Conservation (phyloP, 2,888 invertebrate genomes). For the Osmoderma eremita region DNA sequence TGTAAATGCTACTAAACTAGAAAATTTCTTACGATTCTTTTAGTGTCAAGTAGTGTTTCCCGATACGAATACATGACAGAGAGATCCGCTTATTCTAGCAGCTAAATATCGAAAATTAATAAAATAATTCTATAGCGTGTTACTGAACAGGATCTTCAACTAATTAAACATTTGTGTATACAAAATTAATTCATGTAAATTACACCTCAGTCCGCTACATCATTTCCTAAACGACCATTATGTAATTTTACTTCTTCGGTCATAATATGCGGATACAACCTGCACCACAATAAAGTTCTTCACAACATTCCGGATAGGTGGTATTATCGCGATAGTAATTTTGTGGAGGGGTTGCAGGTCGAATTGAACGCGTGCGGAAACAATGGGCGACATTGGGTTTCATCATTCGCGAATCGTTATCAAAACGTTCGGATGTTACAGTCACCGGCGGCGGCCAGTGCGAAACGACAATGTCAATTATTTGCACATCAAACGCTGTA, state of each 20-base stretch:
- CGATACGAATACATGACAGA: too few species aligned
- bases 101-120: too few species aligned
- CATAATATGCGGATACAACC: neutral
- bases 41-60: too few species aligned
- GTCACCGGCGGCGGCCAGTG: neutral
- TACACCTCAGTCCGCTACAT: neutral
- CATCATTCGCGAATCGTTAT: conserved; percentile 27
- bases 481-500: conserved; percentile 36
- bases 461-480: conserved; percentile 22
- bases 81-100: too few species aligned
- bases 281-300: neutral
- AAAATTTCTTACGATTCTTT: too few species aligned
- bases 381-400: conserved; percentile 24
- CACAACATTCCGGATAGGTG: neutral
- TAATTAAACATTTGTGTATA: conserved; percentile 4
- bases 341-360: too few species aligned
- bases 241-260: neutral
- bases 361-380: conserved; percentile 1
- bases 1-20: too few species aligned
- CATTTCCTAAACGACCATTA: conserved; percentile 21
- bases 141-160: conserved; percentile 17
- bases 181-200: conserved; percentile 18
- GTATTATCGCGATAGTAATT: too few species aligned
- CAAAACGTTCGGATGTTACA: conserved; percentile 15
- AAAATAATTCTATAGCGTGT: neutral